These are phyloP conservation scores for Coelopa pilipes DNA, from an alignment of 2,888 invertebrate species.

Conservation along the genomic window DNA sequence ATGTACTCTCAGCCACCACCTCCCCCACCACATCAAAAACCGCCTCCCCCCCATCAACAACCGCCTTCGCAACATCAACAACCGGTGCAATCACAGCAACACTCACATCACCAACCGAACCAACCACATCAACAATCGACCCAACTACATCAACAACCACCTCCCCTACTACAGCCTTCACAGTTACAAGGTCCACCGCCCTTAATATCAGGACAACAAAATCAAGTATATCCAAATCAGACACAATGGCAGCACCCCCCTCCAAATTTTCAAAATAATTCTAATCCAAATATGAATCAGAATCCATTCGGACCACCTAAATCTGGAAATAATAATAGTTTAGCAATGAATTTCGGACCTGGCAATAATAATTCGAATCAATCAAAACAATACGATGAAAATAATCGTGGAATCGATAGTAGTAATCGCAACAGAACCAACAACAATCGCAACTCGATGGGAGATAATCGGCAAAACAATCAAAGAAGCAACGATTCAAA, in stretches of 20 bases:
- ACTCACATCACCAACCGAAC: neutral
- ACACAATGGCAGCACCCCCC: conserved; percentile 29
- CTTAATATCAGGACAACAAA: conserved; percentile 29
- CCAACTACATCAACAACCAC: conserved; percentile 16
- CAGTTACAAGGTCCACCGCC: conserved; percentile 39
- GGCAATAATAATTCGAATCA: conserved; percentile 18
- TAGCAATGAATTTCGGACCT: conserved; percentile 12
- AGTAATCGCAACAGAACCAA: neutral
- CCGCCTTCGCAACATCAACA: conserved; percentile 7
- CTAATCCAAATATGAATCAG: conserved; percentile 8
- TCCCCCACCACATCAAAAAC: conserved; percentile 44
- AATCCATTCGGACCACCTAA: neutral
- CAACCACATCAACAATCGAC: neutral
- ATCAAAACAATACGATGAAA: conserved; percentile 33
- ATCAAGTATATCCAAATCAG: conserved; percentile 38
- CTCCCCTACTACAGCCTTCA: conserved; percentile 23
- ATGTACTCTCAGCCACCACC: conserved; percentile 60
- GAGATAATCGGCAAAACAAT: no score
- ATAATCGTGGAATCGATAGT: conserved; percentile 11
- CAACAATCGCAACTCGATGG: neutral
- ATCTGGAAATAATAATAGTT: conserved; percentile 8
- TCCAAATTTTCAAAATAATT: conserved; percentile 26
- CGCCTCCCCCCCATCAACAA: conserved; percentile 23
- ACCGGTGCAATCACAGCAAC: neutral
- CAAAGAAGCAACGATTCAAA: neutral